phyloP scores from a whole-genome alignment of 2,888 invertebrate genomes.

The Tachina grossa region DNA sequence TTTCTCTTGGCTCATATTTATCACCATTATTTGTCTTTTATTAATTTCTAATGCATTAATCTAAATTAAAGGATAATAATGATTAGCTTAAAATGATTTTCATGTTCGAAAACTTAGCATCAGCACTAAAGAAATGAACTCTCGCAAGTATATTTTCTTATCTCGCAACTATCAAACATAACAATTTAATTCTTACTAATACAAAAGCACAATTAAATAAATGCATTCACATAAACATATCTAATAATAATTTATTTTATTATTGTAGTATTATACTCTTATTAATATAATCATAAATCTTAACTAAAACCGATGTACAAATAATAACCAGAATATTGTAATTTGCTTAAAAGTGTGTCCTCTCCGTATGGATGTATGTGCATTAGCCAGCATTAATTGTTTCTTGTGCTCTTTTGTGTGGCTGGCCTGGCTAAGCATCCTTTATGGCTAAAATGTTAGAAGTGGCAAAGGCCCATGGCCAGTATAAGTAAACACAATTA shows the following conservation, averaged over 20 bases:
- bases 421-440: background rate
- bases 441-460: background rate
- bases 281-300: constrained; percentile 46
- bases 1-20: background rate
- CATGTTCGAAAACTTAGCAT: constrained; percentile 32
- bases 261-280: constrained; percentile 50
- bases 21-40: constrained; percentile 7
- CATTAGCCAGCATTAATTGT: constrained; percentile 6
- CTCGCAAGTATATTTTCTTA: background rate
- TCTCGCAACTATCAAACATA: background rate
- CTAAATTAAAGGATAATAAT: constrained; percentile 27
- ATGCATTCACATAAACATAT: constrained; percentile 32
- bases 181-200: constrained; percentile 3
- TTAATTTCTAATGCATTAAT: constrained; percentile 26
- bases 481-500: constrained; percentile 68
- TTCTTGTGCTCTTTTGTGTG: background rate
- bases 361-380: background rate
- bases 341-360: constrained; percentile 20
- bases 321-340: background rate
- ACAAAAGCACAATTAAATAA: constrained; percentile 4
- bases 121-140: too few species aligned
- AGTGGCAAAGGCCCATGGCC: constrained; percentile 7
- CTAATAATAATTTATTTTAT: constrained; percentile 63
- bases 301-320: background rate
- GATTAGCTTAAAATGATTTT: constrained; percentile 63